These are phyloP conservation scores for Turdus rufiventris DNA, from an alignment of 2,113 vertebrate genomes.

Conservation along the genomic window DNA sequence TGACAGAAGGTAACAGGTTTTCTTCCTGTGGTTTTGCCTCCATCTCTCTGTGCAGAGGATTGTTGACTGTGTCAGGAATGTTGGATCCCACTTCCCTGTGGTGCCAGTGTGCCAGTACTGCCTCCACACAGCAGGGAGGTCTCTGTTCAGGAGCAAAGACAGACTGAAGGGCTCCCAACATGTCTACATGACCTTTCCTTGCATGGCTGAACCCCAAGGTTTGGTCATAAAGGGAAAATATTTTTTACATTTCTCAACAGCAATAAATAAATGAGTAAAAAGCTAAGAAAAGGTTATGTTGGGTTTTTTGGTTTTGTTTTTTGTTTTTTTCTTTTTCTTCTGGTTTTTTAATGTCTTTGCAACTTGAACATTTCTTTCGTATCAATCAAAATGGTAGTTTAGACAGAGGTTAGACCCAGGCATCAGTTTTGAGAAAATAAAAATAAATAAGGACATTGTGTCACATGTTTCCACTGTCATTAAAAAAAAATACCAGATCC, in stretches of 20 bases:
- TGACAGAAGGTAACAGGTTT: neutral
- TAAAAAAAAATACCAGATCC: neutral
- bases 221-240: neutral
- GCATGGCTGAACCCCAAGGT: neutral
- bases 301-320: neutral
- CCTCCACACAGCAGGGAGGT: accelerated
- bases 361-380: neutral
- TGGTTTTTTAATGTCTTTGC: neutral
- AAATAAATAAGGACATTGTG: neutral
- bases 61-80: neutral
- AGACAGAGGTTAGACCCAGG: neutral
- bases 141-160: neutral
- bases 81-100: too few species aligned
- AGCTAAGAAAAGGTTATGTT: neutral
- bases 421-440: neutral
- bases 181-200: neutral
- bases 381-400: neutral
- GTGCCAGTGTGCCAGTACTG: neutral
- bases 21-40: neutral
- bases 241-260: neutral
- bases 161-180: neutral
- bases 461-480: neutral
- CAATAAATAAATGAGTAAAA: neutral
- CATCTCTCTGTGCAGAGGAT: neutral
- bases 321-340: accelerated